Percentiles rank a stretch among this genome's conserved stretches.
phyloP scores from a whole-genome alignment of 2,888 invertebrate genomes.

The Heliconius sara region DNA sequence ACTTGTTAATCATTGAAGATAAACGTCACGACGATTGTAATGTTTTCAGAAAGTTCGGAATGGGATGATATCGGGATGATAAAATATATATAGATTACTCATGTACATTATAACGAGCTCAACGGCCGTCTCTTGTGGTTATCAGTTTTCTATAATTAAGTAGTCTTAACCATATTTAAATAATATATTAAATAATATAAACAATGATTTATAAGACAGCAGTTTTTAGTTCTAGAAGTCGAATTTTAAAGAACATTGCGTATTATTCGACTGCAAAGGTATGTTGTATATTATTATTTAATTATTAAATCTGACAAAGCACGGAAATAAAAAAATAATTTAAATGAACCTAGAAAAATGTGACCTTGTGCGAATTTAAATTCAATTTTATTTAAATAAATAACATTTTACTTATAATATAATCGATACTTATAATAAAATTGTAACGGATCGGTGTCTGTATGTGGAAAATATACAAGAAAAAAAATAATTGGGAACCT shows the following conservation, averaged over 20 bases:
- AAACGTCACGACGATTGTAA: slow-evolving; percentile 62
- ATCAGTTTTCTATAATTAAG: slow-evolving; percentile 52
- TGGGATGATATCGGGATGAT: slow-evolving; percentile 49
- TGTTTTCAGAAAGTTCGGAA: slow-evolving; percentile 60
- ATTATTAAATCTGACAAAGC: neutral
- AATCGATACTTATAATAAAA: no score
- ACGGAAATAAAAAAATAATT: neutral
- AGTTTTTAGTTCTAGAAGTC: slow-evolving; percentile 64
- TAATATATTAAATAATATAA: slow-evolving; percentile 31
- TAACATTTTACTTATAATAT: no score
- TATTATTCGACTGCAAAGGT: slow-evolving; percentile 71
- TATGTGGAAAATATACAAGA: no score
- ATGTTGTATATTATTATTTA: slow-evolving; percentile 45
- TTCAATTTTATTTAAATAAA: no score
- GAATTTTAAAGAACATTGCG: slow-evolving; percentile 62
- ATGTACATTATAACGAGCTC: slow-evolving; percentile 57
- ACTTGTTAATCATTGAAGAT: slow-evolving; percentile 57
- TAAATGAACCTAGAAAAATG: neutral
- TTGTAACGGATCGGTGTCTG: no score
- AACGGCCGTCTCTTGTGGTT: slow-evolving; percentile 50
- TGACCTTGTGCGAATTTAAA: no score
- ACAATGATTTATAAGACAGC: slow-evolving; percentile 70
- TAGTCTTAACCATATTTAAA: slow-evolving; percentile 50
- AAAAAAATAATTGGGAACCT: no score
- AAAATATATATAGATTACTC: slow-evolving; percentile 57